Evolutionary conservation across 2,888 invertebrate genomes (phyloP).

Genomic region (Apamea crenata): DNA sequence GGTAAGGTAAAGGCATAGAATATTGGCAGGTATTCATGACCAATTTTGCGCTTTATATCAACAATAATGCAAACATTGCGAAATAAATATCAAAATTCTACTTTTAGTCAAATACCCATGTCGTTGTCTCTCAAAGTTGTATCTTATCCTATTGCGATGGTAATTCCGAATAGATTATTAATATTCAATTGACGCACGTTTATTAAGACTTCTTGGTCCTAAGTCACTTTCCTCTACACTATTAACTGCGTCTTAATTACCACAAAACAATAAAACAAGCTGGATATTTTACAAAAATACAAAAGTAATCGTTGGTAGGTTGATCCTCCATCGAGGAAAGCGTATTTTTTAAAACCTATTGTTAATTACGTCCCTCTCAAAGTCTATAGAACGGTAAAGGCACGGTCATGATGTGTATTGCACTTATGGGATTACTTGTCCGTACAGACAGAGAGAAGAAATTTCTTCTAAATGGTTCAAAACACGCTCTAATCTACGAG

Average conservation of each 20-base stretch:
- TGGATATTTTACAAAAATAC: constrained; percentile 83
- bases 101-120: constrained; percentile 75
- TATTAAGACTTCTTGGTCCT: constrained; percentile 82
- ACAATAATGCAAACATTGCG: constrained; percentile 76
- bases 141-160: constrained; percentile 85
- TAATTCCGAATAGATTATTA: constrained; percentile 75
- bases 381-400: constrained; percentile 90
- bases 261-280: constrained; percentile 79
- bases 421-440: constrained; percentile 88
- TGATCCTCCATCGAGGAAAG: constrained; percentile 81
- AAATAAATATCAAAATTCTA: constrained; percentile 78
- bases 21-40: constrained; percentile 53
- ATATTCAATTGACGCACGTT: constrained; percentile 84
- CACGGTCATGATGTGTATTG: constrained; percentile 90
- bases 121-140: constrained; percentile 86
- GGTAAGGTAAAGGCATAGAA: constrained; percentile 46
- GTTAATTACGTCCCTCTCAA: constrained; percentile 90
- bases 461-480: constrained; percentile 89
- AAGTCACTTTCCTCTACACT: constrained; percentile 80
- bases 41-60: constrained; percentile 65
- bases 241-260: constrained; percentile 76
- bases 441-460: constrained; percentile 88
- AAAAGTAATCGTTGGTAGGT: constrained; percentile 83
- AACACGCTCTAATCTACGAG: constrained; percentile 89
- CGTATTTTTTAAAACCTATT: constrained; percentile 88